Percentiles rank a stretch among this genome's conserved stretches.
phyloP scores from a whole-genome alignment of 2,797 vertebrate genomes.

The Euthynnus affinis region DNA sequence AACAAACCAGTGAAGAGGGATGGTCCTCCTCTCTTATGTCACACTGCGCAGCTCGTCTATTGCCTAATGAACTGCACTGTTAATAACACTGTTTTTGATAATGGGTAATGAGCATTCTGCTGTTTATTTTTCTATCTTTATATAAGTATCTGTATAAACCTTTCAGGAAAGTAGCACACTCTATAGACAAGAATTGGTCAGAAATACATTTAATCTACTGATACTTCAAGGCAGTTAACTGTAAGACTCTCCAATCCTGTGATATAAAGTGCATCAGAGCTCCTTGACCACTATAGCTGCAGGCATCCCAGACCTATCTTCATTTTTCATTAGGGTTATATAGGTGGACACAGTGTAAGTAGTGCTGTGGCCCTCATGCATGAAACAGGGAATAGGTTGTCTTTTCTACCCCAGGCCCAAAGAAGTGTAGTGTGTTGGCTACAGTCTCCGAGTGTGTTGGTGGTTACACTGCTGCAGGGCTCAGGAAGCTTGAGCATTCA shows the following conservation, averaged over 20 bases:
- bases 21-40: constrained; percentile 32
- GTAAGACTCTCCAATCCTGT: constrained; percentile 46
- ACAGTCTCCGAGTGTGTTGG: constrained; percentile 27
- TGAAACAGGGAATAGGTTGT: constrained; percentile 48
- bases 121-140: not conserved
- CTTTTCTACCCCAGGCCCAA: constrained; percentile 47
- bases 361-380: constrained; percentile 59
- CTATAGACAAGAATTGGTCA: not conserved
- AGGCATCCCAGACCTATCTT: constrained; percentile 65
- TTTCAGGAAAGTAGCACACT: not conserved
- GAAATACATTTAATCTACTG: constrained; percentile 33
- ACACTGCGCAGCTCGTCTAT: constrained; percentile 22
- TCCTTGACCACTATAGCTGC: constrained; percentile 72
- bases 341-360: constrained; percentile 66
- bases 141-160: not conserved
- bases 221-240: constrained; percentile 23
- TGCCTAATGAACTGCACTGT: constrained; percentile 6
- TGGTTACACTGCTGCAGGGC: constrained; percentile 43
- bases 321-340: constrained; percentile 66
- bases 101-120: not conserved
- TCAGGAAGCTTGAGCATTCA: constrained; percentile 31
- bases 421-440: constrained; percentile 23
- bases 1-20: constrained; percentile 70
- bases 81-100: not conserved
- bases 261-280: constrained; percentile 59